Evolutionary conservation across 2,113 vertebrate genomes (phyloP).

Genomic region (Hippocampus comes): DNA sequence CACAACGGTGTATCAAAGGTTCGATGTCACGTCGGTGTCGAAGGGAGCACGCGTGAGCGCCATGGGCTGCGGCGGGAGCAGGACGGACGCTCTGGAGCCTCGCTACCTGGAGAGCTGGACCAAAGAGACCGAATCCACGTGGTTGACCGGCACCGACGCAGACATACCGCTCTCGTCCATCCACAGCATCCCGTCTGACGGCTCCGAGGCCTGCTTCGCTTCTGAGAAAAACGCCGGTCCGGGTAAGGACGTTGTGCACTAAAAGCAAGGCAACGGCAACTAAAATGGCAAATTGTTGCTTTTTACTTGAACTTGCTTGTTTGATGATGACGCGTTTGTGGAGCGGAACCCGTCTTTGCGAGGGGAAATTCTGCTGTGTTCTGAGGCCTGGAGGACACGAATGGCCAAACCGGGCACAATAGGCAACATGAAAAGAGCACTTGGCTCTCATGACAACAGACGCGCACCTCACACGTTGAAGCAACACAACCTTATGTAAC

Average conservation of each 20-base stretch:
- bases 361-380: constrained; percentile 8
- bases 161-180: constrained; percentile 78
- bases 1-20: neutral
- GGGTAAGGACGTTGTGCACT: constrained; percentile 42
- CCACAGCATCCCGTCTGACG: constrained; percentile 73
- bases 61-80: constrained; percentile 79
- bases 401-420: constrained; percentile 22
- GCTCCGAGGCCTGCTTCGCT: constrained; percentile 58
- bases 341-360: too few relatives aligned
- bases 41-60: constrained; percentile 4
- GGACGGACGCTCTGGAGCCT: constrained; percentile 77
- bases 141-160: constrained; percentile 76
- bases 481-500: too few relatives aligned
- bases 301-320: too few relatives aligned
- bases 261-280: too few relatives aligned
- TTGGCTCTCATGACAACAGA: constrained; percentile 56
- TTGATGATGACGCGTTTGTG: too few relatives aligned
- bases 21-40: neutral
- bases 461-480: too few relatives aligned
- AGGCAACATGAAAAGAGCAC: constrained; percentile 43
- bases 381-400: constrained; percentile 32
- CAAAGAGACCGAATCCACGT: constrained; percentile 78
- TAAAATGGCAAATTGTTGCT: too few relatives aligned
- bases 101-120: constrained; percentile 79
- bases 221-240: constrained; percentile 69